These are phyloP conservation scores for Gastrophryne carolinensis DNA, from an alignment of 2,797 vertebrate species.

Conservation along the genomic window DNA sequence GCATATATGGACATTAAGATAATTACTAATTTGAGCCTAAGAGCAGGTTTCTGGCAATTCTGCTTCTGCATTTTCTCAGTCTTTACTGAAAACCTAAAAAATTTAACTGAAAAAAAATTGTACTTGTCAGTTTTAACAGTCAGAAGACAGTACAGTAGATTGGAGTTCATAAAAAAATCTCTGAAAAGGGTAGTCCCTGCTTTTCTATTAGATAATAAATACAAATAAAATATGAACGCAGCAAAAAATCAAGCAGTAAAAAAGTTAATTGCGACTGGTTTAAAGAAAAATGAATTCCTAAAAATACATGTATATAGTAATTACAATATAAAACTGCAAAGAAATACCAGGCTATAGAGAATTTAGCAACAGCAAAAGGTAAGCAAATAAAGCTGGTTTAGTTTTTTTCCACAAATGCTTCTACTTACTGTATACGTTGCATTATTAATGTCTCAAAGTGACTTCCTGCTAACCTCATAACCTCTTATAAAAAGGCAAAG, in stretches of 20 bases:
- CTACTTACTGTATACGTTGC: constrained; percentile 48
- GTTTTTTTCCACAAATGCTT: constrained; percentile 25
- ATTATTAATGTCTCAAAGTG: constrained; percentile 51
- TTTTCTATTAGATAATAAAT: constrained; percentile 59
- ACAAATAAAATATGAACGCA: constrained; percentile 62
- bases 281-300: constrained; percentile 31
- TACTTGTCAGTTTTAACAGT: no score
- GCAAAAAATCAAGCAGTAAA: constrained; percentile 52
- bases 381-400: constrained; percentile 39
- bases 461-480: constrained; percentile 52
- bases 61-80: no score
- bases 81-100: no score
- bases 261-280: constrained; percentile 27
- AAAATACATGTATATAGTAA: neutral
- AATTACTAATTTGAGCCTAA: no score
- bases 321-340: neutral
- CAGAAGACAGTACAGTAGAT: no score
- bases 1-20: no score
- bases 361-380: constrained; percentile 3
- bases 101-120: no score
- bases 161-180: no score
- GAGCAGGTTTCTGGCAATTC: no score
- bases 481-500: constrained; percentile 41
- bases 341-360: constrained; percentile 4
- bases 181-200: constrained; percentile 59